Base-by-base conservation (phyloP, 2,113 vertebrate species). In the Dendropsophus ebraccatus region DNA sequence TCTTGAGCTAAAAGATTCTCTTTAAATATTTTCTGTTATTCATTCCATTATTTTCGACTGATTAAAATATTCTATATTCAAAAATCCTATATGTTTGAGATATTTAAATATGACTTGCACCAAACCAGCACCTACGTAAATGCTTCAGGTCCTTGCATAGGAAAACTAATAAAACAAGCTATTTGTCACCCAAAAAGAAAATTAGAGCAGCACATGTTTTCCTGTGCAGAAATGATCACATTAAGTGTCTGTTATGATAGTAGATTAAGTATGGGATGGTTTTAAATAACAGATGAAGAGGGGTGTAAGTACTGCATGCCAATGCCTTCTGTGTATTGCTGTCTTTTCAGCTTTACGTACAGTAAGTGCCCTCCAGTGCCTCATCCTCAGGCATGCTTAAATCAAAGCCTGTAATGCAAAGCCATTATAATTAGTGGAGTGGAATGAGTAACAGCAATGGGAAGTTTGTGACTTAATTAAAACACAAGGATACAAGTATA, bases 341-440 rank as follows among this genome's bases (percentile, higher is more conserved):
- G 70, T 70, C 47, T 69, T 52, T 85, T 78, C 75, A 85, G 84
- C 75, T 85, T 78, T 70, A 37, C 45, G 56, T 70, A 70, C 67
- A 70, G 67, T 79, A 85, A 79, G 84, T 85, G 75, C 75, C 84
- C 84, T 85, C 84, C 84, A 85, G 62, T 85, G 83, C 54, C 73
- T 76, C 73, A 84, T 85, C 62, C 84, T 78, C 50, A 67, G 84
- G 75, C 75, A 56, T 41, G 84, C 62, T 85, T 85, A 85, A 85
- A 85, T 85, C 84, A 85, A 78, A 85, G 74, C 47, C 84, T 85
- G 75, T 85, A 85, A 85, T 78, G 72, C 75, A 69, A 70, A 85
- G 77, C 76, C 76, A 80, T 86, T 86, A 86, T 86, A 86, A 86
- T 86, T 86, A 86, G 78, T 86, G 84, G 76, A 86, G 84, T 86